Base-by-base conservation (phyloP, 2,888 invertebrate genomes). In the Augochlorella aurata region DNA sequence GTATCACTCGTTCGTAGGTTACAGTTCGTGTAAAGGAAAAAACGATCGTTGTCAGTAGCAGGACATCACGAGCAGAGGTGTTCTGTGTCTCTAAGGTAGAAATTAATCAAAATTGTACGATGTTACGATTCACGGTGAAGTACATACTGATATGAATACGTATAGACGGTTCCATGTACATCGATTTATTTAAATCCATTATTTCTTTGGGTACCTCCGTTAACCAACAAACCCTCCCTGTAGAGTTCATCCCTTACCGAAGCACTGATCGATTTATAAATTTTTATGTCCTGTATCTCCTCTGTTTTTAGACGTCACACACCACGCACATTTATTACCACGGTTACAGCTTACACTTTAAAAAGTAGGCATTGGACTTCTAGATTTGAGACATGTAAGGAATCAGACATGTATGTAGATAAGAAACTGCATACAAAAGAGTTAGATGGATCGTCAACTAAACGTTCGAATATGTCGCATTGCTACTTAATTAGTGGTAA, bases 111-210 rank as follows among this genome's bases (percentile, higher is more conserved):
- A 50, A 18, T 38, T 58, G 71, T 38, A 50, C 16, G 45, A 58
- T 44, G 44, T 50, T 66, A 61, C 29, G 12, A 24, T 71, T 50
- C 29, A 66, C 44, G 44, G 50, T 77, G 54, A 74, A 65, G 21
- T 54, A 49, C 54, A 70, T 78, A 69, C 49, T 58, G 78, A 70
- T 50, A 44, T n/a, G 69, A 70, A 54, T 45, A 50, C 69, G 69
- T 73, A 18, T 49, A 65, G 52, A 66, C 47, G 73, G 49, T 65
- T 1, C 18, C 38, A 61, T 63, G 78, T 50, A 21, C 66, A 58
- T 65, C 29, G 65, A 78, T 45, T 58, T 21, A 69, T 69, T 52
- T 45, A 81, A 74, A 78, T 81, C 65, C 65, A 78, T 81, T 24
- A 29, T 66, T 76, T 45, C 44, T 69, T 58, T 54, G 29, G 16